phyloP scores from a whole-genome alignment of 2,797 vertebrate genomes.

The Tachyglossus aculeatus region DNA sequence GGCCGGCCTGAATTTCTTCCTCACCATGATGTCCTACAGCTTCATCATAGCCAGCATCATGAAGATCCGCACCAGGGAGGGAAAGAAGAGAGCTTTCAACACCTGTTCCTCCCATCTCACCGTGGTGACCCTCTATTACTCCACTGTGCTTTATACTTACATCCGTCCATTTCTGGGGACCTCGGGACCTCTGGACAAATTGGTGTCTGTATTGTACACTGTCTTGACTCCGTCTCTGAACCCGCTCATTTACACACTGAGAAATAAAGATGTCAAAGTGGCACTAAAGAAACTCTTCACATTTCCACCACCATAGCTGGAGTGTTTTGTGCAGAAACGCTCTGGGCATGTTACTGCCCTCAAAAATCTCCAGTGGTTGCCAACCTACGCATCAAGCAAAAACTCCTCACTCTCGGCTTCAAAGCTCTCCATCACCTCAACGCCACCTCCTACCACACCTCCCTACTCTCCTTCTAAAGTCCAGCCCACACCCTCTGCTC shows the following conservation, averaged over 20 bases:
- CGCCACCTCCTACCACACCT: no score
- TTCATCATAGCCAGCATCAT: constrained; percentile 49
- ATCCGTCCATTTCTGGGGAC: constrained; percentile 32
- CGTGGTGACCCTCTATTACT: constrained; percentile 47
- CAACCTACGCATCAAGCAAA: no score
- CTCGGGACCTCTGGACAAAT: constrained; percentile 25
- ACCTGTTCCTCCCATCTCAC: constrained; percentile 60
- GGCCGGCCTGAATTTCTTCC: constrained; percentile 31
- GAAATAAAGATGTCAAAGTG: constrained; percentile 53
- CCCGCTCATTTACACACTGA: constrained; percentile 55
- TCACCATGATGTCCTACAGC: constrained; percentile 24
- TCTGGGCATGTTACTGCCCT: no score
- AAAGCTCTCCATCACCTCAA: no score
- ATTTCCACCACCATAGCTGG: no score
- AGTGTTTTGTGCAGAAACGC: no score
- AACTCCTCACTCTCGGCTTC: no score
- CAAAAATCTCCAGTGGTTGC: no score
- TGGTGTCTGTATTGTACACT: constrained; percentile 33
- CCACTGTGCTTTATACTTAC: constrained; percentile 40
- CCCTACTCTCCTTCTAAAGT: no score
- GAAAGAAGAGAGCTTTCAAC: constrained; percentile 56
- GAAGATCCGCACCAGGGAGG: constrained; percentile 40
- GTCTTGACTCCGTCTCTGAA: constrained; percentile 44
- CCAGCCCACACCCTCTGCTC: no score
- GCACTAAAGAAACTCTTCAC: constrained; percentile 27